phyloP scores from a whole-genome alignment of 2,113 vertebrate species.

The Lampris megalopsis region DNA sequence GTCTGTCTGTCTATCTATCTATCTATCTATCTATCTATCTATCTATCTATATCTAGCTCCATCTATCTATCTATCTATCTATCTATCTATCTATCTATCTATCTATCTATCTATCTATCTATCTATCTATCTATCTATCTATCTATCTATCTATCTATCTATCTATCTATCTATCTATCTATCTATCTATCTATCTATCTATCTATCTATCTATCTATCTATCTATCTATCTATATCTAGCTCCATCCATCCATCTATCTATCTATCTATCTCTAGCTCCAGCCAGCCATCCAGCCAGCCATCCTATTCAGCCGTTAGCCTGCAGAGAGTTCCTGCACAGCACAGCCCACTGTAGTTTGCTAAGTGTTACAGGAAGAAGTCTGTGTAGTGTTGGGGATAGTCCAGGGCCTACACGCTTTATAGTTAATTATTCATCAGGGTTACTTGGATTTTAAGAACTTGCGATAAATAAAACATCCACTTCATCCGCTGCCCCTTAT shows the following conservation, averaged over 20 bases:
- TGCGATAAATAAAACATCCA: slow-evolving; percentile 76
- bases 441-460: slow-evolving; percentile 73
- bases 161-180: too few species aligned
- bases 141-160: too few species aligned
- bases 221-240: background rate
- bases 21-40: too few species aligned
- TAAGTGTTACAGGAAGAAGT: slow-evolving; percentile 20
- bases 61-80: background rate
- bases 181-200: too few species aligned
- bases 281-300: background rate
- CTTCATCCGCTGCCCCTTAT: slow-evolving; percentile 60
- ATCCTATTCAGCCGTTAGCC: slow-evolving; percentile 3
- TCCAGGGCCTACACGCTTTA: slow-evolving; percentile 48
- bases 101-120: too few species aligned
- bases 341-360: slow-evolving; percentile 6
- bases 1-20: too few species aligned
- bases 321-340: background rate
- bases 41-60: background rate
- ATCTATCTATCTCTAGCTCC: background rate
- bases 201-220: too few species aligned
- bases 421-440: slow-evolving; percentile 73
- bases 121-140: too few species aligned
- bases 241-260: background rate
- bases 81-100: background rate
- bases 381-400: slow-evolving; percentile 31